Evolutionary conservation across 2,113 vertebrate species (phyloP), one percentile per base, ranked within the genome.

Genomic region (Eulemur rufifrons): DNA sequence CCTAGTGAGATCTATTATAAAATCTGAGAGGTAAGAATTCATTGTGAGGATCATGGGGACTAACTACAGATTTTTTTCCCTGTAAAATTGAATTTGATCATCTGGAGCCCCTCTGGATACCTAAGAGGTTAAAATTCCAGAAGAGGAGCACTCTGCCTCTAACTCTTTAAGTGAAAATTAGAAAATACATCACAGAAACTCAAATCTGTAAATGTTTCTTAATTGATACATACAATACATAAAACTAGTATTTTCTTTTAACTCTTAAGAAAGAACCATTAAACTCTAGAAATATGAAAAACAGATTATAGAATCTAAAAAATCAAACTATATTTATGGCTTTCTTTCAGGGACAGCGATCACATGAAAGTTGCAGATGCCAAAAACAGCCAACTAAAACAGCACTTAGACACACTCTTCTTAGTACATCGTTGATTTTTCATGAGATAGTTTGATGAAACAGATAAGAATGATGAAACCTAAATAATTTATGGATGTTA

Each of bases 241-340:
- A 87, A 93, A 96, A 91, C n/a, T 47, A 95, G 3, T 39, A 89
- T 45, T 92, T 92, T 59, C 74, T 56, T 86, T 94, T 84, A 97
- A 93, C 56, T 91, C 54, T 50, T 64, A 96, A 94, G 50, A 94
- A 91, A 21, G 20, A 87, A 78, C 20, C n/a, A 37, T 85, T 68
- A 76, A 95, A 94, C 59, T 93, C 54, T 29, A 94, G 37, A 81
- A 87, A 84, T 32, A 94, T 25, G 37, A 94, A 95, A 80, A 61
- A 71, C 9, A 47, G 47, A 91, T 59, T 42, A 73, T 0, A 94
- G 61, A 78, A 85, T 82, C 93, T 83, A 50, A 89, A 66, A 96
- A 94, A 91, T 91, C 23, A 83, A 86, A 69, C 27, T 92, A 82
- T 68, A 59, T n/a, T 89, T 50, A 93, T 47, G 42, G 42, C 61